Percentiles rank a stretch among this genome's conserved stretches.
These are phyloP conservation scores for Periphyllus acericola DNA, from an alignment of 2,888 invertebrate genomes.

Conservation along the genomic window DNA sequence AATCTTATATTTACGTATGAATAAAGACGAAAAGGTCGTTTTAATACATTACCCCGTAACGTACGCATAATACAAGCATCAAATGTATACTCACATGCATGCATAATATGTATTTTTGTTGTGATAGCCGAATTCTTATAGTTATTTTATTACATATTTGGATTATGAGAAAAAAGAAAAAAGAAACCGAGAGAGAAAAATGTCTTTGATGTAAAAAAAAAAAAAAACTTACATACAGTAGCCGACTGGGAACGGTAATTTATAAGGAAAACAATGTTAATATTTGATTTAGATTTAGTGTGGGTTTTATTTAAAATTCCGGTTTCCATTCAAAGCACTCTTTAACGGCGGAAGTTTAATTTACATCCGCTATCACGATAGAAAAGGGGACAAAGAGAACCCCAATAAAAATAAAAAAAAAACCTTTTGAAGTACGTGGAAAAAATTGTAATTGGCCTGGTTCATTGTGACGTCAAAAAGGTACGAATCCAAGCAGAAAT, in stretches of 20 bases:
- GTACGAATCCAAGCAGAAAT: constrained; percentile 34
- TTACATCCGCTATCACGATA: constrained; percentile 38
- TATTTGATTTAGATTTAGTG: constrained; percentile 4
- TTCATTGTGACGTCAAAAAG: constrained; percentile 45
- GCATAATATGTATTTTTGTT: too few species aligned
- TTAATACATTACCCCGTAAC: background rate
- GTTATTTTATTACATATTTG: background rate
- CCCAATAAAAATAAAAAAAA: constrained; percentile 34
- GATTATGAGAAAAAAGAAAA: background rate
- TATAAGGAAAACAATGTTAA: constrained; percentile 6
- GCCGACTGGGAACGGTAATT: background rate
- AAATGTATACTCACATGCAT: too few species aligned
- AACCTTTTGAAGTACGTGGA: background rate
- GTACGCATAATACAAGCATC: background rate
- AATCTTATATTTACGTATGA: background rate
- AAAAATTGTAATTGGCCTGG: constrained; percentile 55
- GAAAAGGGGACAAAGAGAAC: constrained; percentile 24
- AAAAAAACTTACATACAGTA: background rate
- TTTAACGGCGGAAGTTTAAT: constrained; percentile 43
- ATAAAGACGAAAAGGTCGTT: background rate
- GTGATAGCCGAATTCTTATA: too few species aligned
- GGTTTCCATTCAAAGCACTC: constrained; percentile 10
- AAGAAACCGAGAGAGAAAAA: background rate
- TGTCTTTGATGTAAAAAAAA: background rate
- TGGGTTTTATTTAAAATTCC: constrained; percentile 3